Conservation (phyloP, 1,140 invertebrate species). For the Brachionus angularis region DNA sequence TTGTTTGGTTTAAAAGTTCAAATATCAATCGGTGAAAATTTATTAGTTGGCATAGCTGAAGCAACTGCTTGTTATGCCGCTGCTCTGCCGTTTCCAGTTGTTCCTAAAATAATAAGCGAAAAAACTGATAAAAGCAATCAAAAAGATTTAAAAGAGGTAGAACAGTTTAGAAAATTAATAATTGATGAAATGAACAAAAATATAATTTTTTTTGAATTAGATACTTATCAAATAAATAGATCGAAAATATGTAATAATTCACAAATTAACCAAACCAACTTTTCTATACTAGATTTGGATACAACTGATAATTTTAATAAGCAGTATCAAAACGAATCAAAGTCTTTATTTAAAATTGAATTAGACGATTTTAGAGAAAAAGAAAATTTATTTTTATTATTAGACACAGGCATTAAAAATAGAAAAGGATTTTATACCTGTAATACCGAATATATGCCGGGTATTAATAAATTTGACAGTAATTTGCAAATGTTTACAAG, state of each 20-base stretch:
- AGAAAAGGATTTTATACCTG: conserved; percentile 76
- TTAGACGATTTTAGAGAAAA: conserved; percentile 81
- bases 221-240: background rate
- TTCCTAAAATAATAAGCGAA: conserved; percentile 21
- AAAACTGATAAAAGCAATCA: background rate
- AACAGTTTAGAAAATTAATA: background rate
- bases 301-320: background rate
- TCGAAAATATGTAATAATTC: conserved; percentile 3
- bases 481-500: conserved; percentile 62
- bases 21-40: conserved; percentile 78
- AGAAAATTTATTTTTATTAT: conserved; percentile 71
- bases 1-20: conserved; percentile 77
- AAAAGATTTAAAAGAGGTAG: conserved; percentile 1
- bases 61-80: conserved; percentile 39
- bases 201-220: background rate
- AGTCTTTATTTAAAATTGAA: conserved; percentile 52
- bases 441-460: conserved; percentile 75
- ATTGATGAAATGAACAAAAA: background rate
- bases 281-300: background rate
- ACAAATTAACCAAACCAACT: background rate
- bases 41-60: conserved; percentile 74
- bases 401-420: conserved; percentile 65
- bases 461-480: conserved; percentile 64
- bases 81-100: conserved; percentile 35
- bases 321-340: background rate